Evolutionary conservation across 2,113 vertebrate species (phyloP).

Genomic region (Egretta garzetta): DNA sequence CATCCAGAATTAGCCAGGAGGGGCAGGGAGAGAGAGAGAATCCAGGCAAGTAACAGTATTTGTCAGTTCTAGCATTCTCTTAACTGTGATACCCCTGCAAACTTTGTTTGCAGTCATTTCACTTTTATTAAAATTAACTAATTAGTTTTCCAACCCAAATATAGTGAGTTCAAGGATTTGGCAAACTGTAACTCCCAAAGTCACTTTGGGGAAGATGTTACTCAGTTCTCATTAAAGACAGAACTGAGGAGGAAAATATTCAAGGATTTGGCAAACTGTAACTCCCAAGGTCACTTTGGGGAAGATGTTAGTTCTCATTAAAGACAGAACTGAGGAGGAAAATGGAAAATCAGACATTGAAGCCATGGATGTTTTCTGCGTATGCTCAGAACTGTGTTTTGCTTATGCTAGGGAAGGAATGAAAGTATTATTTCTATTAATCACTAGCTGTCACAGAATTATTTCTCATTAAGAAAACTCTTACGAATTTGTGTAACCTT

Average conservation of each 20-base stretch:
- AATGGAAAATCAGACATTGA: background rate
- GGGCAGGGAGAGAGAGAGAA: background rate
- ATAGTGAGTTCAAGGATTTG: background rate
- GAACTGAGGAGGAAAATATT: background rate
- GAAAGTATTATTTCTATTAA: background rate
- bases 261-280: background rate
- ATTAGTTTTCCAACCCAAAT: background rate
- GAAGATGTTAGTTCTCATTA: background rate
- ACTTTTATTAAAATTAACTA: background rate
- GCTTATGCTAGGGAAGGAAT: background rate
- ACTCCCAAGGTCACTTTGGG: background rate
- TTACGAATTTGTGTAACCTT: background rate
- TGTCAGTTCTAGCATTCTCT: background rate
- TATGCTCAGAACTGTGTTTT: background rate
- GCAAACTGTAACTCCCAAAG: background rate
- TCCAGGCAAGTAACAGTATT: background rate
- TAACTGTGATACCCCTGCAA: background rate
- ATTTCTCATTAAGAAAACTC: slow-evolving; percentile 8
- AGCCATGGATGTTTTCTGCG: background rate
- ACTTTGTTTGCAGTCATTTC: background rate
- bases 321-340: background rate
- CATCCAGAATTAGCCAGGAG: background rate
- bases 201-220: background rate
- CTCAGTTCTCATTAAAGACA: background rate
- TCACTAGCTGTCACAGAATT: background rate